Evolutionary conservation across 2,113 vertebrate genomes (phyloP).

Genomic region (Bagarius yarrelli): DNA sequence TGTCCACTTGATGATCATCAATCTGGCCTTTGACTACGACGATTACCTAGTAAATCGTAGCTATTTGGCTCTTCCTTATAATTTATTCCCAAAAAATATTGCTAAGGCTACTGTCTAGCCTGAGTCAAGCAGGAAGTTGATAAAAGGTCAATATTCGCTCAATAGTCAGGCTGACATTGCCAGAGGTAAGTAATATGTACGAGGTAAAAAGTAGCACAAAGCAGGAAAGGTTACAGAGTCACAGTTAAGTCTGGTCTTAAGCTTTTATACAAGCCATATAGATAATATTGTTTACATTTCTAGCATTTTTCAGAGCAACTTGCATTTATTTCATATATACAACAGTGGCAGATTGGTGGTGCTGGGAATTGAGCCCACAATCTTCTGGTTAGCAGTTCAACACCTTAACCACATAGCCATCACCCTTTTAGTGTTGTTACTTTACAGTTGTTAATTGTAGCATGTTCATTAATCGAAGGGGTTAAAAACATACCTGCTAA

Average conservation of each 20-base stretch:
- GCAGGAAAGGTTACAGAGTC: background rate
- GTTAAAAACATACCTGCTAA: background rate
- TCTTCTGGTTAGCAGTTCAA: no score
- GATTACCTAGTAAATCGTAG: slow-evolving; percentile 2
- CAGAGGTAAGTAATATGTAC: slow-evolving; percentile 14
- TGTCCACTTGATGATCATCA: background rate
- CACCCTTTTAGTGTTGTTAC: no score
- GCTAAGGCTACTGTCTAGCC: background rate
- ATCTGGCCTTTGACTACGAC: background rate
- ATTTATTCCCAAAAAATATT: background rate
- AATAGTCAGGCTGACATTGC: background rate
- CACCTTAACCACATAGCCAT: no score
- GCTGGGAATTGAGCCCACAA: no score
- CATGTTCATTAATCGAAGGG: background rate
- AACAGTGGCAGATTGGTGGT: no score
- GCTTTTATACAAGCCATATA: background rate
- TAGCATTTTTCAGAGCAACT: no score
- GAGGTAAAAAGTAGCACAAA: background rate
- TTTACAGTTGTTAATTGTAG: background rate
- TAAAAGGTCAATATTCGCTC: slow-evolving; percentile 28
- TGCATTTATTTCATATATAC: no score
- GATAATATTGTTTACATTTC: no score
- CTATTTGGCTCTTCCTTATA: slow-evolving; percentile 7
- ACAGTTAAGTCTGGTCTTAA: background rate
- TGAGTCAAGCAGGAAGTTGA: background rate